Percentiles rank a stretch among this genome's conserved stretches.
phyloP scores from a whole-genome alignment of 1,140 invertebrate genomes.

The Dreissena rostriformis region DNA sequence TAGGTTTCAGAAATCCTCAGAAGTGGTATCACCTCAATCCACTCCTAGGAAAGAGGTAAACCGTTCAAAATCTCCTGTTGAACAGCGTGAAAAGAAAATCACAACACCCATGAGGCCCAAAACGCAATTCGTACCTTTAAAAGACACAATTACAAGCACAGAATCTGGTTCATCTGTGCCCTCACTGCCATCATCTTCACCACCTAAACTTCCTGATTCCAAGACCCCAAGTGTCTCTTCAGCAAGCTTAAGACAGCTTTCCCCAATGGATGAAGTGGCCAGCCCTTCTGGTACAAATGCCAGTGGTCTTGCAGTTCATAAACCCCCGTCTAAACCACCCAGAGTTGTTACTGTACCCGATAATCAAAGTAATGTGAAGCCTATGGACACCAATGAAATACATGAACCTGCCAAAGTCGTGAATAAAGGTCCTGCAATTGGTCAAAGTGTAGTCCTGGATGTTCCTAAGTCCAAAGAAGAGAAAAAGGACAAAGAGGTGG shows the following conservation, averaged over 20 bases:
- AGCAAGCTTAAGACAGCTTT: background rate
- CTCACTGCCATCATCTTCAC: slow-evolving; percentile 51
- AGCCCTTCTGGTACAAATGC: background rate
- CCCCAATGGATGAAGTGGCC: background rate
- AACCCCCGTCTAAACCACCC: slow-evolving; percentile 13
- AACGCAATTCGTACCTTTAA: slow-evolving; percentile 10
- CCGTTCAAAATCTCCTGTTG: slow-evolving; percentile 44
- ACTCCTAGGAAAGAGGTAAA: slow-evolving; percentile 35
- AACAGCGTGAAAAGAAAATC: slow-evolving; percentile 26
- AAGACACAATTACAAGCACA: too few relatives aligned
- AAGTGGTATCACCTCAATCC: slow-evolving; percentile 22
- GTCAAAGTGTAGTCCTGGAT: slow-evolving; percentile 23
- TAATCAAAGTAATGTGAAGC: slow-evolving; percentile 12
- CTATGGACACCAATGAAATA: slow-evolving; percentile 48
- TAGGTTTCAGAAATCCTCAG: slow-evolving; percentile 15
- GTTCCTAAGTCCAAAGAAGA: slow-evolving; percentile 34
- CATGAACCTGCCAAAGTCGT: slow-evolving; percentile 13
- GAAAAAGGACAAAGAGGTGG: slow-evolving; percentile 40
- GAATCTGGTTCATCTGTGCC: slow-evolving; percentile 52
- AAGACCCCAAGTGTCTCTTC: slow-evolving; percentile 9
- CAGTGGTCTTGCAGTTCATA: background rate
- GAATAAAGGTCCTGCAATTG: slow-evolving; percentile 30
- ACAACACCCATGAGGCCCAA: slow-evolving; percentile 26
- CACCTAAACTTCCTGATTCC: slow-evolving; percentile 34
- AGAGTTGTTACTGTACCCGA: slow-evolving; percentile 1